These are phyloP conservation scores for Syritta pipiens DNA, from an alignment of 2,888 invertebrate genomes.

Conservation along the genomic window DNA sequence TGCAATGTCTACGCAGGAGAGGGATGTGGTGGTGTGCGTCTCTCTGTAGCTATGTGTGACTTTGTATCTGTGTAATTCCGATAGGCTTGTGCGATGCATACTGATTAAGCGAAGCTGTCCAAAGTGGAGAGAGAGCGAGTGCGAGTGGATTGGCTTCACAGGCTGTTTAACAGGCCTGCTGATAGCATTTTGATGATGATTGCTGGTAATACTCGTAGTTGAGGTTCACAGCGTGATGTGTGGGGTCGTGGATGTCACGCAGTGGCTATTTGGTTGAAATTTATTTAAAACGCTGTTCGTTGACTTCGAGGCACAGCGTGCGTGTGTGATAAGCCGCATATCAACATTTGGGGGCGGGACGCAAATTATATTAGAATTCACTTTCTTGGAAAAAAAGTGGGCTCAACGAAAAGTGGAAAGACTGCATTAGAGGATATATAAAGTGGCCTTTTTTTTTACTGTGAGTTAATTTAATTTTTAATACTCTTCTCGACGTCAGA, in stretches of 20 bases:
- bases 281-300: background rate
- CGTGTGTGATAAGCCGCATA: no score
- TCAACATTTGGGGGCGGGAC: no score
- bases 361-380: no score
- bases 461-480: no score
- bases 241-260: constrained; percentile 14
- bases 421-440: no score
- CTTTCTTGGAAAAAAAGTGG: no score
- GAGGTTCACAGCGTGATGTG: constrained; percentile 37
- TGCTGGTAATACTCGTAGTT: constrained; percentile 26
- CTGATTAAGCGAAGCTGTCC: constrained; percentile 44
- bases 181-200: constrained; percentile 59
- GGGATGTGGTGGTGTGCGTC: background rate
- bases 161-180: constrained; percentile 49
- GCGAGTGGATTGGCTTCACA: constrained; percentile 25
- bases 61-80: constrained; percentile 26
- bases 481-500: no score
- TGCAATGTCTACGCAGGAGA: constrained; percentile 28
- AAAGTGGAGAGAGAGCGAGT: constrained; percentile 9
- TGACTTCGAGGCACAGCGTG: no score
- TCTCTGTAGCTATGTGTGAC: background rate
- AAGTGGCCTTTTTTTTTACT: no score
- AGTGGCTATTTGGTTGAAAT: constrained; percentile 6
- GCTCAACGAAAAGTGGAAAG: no score
- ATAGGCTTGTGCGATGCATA: constrained; percentile 50